Evolutionary conservation across 1,140 invertebrate species (phyloP).

Genomic region (Pararge aegeria): DNA sequence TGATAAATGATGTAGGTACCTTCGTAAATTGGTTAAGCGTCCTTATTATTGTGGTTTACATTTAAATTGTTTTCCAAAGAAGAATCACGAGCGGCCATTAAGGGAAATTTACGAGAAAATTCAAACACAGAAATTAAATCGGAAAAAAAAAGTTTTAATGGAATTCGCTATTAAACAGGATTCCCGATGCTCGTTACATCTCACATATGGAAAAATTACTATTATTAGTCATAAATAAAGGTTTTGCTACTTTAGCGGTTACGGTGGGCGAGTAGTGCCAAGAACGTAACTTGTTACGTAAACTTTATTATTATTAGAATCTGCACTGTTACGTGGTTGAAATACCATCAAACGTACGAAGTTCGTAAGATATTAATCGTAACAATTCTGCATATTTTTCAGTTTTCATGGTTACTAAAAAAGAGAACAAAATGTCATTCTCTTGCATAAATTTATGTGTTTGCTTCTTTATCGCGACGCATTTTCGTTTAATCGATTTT

Average conservation of each 20-base stretch:
- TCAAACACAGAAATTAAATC: conserved; percentile 20
- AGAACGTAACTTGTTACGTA: conserved; percentile 14
- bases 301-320: too few relatives aligned
- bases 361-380: too few relatives aligned
- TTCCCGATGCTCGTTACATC: conserved; percentile 8
- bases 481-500: too few relatives aligned
- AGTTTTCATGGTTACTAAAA: too few relatives aligned
- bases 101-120: conserved; percentile 5
- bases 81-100: neutral
- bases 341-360: too few relatives aligned
- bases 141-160: conserved; percentile 10
- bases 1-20: too few relatives aligned
- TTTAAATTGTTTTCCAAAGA: neutral
- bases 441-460: too few relatives aligned
- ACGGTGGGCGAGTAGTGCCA: conserved; percentile 24
- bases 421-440: too few relatives aligned
- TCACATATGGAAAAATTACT: conserved; percentile 33
- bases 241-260: conserved; percentile 32
- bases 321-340: too few relatives aligned
- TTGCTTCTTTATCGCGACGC: too few relatives aligned
- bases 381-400: too few relatives aligned
- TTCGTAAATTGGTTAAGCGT: too few relatives aligned
- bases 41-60: neutral
- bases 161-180: conserved; percentile 16
- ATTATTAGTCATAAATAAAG: conserved; percentile 51